Evolutionary conservation across 2,113 vertebrate genomes (phyloP).

Genomic region (Tragelaphus imberbis): DNA sequence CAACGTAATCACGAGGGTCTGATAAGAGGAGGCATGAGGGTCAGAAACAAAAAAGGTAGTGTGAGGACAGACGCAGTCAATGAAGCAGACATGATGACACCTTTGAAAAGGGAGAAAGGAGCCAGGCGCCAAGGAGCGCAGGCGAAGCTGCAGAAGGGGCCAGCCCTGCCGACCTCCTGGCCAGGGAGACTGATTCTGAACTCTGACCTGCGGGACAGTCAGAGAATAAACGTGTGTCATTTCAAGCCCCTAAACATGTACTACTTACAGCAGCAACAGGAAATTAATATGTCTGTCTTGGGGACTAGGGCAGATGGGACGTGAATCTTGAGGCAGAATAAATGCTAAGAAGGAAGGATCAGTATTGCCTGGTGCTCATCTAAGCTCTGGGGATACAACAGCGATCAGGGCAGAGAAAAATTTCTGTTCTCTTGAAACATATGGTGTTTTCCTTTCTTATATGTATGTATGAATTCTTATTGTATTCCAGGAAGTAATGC

Average conservation of each 20-base stretch:
- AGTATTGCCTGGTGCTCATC: background rate
- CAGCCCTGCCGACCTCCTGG: too few species aligned
- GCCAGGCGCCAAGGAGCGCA: accelerated
- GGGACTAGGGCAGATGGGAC: background rate
- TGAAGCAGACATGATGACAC: background rate
- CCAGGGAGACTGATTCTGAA: background rate
- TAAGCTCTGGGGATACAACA: background rate
- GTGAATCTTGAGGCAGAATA: background rate
- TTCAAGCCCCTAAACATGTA: background rate
- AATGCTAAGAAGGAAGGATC: background rate
- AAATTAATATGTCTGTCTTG: background rate
- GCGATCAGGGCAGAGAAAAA: background rate
- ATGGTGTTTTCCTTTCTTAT: background rate
- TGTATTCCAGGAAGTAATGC: background rate
- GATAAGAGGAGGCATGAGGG: background rate
- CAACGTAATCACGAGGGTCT: background rate
- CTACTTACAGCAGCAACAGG: background rate
- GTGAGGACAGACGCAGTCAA: background rate
- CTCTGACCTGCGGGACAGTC: background rate
- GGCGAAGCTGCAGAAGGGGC: background rate
- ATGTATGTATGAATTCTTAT: background rate
- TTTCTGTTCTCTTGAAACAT: background rate
- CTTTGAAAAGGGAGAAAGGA: background rate
- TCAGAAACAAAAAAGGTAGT: background rate
- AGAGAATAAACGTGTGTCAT: background rate